Evolutionary conservation across 92 coral and sea anemone species (phyloP).

Genomic region (Epizoanthus illoricatus): DNA sequence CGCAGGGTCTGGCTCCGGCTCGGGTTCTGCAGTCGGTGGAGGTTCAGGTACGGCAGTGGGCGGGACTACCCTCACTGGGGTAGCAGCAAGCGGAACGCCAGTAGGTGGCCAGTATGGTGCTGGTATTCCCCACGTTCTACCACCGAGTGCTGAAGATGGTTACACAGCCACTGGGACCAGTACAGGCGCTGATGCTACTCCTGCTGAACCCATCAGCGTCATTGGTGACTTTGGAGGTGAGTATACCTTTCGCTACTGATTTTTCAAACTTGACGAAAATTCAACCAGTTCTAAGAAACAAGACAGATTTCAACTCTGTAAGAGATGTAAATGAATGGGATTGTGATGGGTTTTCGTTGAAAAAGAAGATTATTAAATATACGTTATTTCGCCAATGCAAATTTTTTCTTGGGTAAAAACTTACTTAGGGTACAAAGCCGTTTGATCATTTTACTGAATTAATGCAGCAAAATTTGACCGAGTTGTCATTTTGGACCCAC

Average conservation of each 20-base stretch:
- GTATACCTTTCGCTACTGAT: background rate
- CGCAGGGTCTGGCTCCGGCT: background rate
- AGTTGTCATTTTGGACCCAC: no score
- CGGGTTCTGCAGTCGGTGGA: background rate
- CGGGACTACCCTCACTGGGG: conserved; percentile 8
- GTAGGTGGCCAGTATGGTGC: background rate
- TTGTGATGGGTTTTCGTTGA: no score
- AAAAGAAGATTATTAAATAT: no score
- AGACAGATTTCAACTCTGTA: no score
- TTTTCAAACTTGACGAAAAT: no score
- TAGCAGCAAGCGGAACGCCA: background rate
- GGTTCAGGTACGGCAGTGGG: conserved; percentile 16
- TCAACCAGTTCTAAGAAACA: no score
- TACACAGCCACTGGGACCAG: conserved; percentile 18
- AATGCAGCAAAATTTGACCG: no score
- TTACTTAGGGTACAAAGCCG: no score
- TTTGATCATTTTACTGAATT: no score
- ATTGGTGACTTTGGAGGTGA: conserved; percentile 85
- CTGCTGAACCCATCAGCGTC: conserved; percentile 42
- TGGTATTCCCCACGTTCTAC: conserved; percentile 2
- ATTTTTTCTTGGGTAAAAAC: no score
- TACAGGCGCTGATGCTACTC: conserved; percentile 29
- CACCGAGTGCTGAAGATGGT: background rate
- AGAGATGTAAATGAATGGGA: no score
- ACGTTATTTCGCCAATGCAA: no score